Evolutionary conservation across 2,797 vertebrate genomes (phyloP).

Genomic region (Ara ararauna): DNA sequence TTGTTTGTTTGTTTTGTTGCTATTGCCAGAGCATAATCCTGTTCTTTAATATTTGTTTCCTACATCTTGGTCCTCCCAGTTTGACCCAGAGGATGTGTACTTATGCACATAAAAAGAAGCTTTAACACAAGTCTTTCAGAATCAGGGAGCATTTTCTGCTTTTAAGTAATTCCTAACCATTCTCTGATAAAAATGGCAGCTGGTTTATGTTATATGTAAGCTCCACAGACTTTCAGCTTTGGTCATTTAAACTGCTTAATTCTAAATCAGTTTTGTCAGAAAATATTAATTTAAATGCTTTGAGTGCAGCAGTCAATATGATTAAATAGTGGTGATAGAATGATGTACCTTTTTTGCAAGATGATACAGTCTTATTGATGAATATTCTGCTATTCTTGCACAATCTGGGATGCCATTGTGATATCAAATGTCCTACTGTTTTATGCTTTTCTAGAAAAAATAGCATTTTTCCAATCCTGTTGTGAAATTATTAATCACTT

Average conservation of each 20-base stretch:
- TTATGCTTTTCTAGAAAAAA: background rate
- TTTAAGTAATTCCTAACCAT: background rate
- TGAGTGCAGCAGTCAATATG: background rate
- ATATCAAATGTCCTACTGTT: background rate
- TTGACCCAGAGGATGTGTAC: background rate
- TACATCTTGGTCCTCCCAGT: background rate
- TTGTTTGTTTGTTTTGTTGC: background rate
- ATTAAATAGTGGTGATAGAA: background rate
- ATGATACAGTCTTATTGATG: background rate
- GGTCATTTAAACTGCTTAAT: background rate
- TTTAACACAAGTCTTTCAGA: background rate
- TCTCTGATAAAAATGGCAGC: background rate
- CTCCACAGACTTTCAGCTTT: background rate
- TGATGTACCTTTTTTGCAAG: background rate
- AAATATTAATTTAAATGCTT: background rate
- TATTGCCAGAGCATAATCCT: background rate
- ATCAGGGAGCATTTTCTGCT: background rate
- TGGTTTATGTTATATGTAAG: background rate
- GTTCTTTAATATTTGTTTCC: fast-evolving
- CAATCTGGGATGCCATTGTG: background rate
- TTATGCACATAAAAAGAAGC: background rate
- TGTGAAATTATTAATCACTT: background rate
- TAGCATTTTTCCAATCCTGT: background rate
- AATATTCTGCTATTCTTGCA: background rate
- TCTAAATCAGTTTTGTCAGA: background rate